Evolutionary conservation across 2,797 vertebrate species (phyloP).

Genomic region (Chanos chanos): DNA sequence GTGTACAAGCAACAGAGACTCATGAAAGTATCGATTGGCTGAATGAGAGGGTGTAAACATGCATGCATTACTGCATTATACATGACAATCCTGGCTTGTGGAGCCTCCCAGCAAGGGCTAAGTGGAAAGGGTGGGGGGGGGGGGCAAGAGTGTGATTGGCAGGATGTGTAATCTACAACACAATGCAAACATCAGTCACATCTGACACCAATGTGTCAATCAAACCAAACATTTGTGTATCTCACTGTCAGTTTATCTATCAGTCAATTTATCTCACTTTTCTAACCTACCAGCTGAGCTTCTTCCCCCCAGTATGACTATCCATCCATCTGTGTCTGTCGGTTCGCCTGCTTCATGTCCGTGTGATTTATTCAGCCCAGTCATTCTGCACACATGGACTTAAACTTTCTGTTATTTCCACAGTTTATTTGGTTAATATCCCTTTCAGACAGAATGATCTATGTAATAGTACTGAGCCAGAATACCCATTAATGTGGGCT

Average conservation of each 20-base stretch:
- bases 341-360: too few relatives aligned
- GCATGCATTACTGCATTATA: slow-evolving; percentile 42
- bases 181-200: slow-evolving; percentile 9
- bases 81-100: slow-evolving; percentile 23
- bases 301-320: neutral
- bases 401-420: neutral
- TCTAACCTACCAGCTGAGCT: neutral
- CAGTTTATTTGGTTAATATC: too few relatives aligned
- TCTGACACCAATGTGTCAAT: slow-evolving; percentile 1
- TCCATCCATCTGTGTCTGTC: neutral
- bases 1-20: slow-evolving; percentile 25
- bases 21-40: slow-evolving; percentile 49
- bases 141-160: slow-evolving; percentile 6
- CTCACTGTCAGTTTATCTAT: slow-evolving; percentile 10
- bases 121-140: neutral
- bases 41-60: slow-evolving; percentile 45
- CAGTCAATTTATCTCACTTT: neutral
- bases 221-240: slow-evolving; percentile 7
- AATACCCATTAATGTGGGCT: too few relatives aligned
- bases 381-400: neutral
- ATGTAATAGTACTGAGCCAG: too few relatives aligned
- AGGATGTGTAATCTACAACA: slow-evolving; percentile 11
- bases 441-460: too few relatives aligned
- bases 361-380: too few relatives aligned
- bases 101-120: neutral